Conservation (phyloP, 1,140 invertebrate species). For the Euura lappo region DNA sequence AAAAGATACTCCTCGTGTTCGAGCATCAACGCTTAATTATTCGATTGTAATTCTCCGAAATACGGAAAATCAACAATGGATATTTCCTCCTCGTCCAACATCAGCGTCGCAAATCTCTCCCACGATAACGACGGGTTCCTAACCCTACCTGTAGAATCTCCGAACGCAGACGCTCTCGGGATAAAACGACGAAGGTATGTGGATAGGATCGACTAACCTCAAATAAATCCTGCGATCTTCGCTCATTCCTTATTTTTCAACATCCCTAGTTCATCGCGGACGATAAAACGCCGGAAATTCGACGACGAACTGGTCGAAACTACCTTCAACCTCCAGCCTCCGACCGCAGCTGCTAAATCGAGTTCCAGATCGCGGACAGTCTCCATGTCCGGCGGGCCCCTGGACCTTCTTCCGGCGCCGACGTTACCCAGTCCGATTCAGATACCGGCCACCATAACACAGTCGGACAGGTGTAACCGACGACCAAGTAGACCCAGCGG, state of each 20-base stretch:
- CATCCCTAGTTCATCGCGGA: constrained; percentile 79
- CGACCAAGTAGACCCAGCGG: constrained; percentile 47
- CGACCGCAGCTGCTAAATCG: constrained; percentile 66
- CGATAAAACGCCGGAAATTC: constrained; percentile 94
- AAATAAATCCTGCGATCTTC: no score
- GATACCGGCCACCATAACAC: constrained; percentile 44
- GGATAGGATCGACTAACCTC: no score
- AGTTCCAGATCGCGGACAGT: constrained; percentile 63
- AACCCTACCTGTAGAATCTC: constrained; percentile 49
- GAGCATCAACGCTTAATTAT: no score
- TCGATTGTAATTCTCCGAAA: no score
- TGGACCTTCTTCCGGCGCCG: constrained; percentile 51
- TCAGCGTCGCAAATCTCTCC: constrained; percentile 39
- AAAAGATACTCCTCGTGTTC: no score
- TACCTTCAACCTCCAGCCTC: constrained; percentile 74
- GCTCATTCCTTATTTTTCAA: not conserved
- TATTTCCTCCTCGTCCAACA: constrained; percentile 37
- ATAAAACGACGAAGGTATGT: constrained; percentile 57
- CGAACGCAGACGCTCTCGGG: constrained; percentile 46
- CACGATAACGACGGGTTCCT: constrained; percentile 46
- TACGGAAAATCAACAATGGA: constrained; percentile 25
- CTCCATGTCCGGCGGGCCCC: constrained; percentile 53
- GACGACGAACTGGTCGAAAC: constrained; percentile 94
- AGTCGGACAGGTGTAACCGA: constrained; percentile 48
- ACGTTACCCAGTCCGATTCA: constrained; percentile 52